These are phyloP conservation scores for Lissonota sp. DNA, from an alignment of 2,888 invertebrate species.

Conservation along the genomic window DNA sequence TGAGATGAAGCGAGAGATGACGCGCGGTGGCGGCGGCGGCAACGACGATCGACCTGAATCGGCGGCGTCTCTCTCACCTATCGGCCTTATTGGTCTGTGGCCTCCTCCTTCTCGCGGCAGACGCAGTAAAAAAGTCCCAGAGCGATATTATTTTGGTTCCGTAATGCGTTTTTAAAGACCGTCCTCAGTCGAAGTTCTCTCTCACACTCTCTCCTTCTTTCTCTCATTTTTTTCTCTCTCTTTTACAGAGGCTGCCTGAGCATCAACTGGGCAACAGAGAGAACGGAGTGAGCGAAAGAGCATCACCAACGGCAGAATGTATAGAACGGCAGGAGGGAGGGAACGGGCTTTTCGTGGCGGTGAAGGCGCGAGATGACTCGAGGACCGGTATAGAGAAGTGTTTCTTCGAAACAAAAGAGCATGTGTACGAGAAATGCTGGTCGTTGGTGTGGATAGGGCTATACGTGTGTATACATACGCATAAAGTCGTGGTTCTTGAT, in stretches of 20 bases:
- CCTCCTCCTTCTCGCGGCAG: slow-evolving; percentile 13
- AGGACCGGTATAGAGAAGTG: slow-evolving; percentile 52
- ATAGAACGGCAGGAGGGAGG: slow-evolving; percentile 49
- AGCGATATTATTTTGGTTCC: slow-evolving; percentile 71
- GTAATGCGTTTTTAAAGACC: slow-evolving; percentile 84
- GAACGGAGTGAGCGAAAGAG: slow-evolving; percentile 35
- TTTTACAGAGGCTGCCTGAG: slow-evolving; percentile 65
- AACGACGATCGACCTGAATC: slow-evolving; percentile 78
- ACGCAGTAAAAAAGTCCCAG: slow-evolving; percentile 54
- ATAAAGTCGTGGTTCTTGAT: slow-evolving; percentile 76
- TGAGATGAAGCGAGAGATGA: slow-evolving; percentile 9
- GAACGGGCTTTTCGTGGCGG: slow-evolving; percentile 54
- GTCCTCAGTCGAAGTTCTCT: slow-evolving; percentile 71
- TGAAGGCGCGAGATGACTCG: slow-evolving; percentile 55
- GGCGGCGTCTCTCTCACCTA: slow-evolving; percentile 74
- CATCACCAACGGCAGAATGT: slow-evolving; percentile 67
- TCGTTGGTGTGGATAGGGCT: slow-evolving; percentile 66
- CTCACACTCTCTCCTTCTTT: too few species aligned
- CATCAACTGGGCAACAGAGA: slow-evolving; percentile 46
- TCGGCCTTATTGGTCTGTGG: slow-evolving; percentile 80
- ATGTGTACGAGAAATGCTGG: slow-evolving; percentile 59
- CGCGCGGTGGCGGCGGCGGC: slow-evolving; percentile 3
- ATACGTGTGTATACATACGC: slow-evolving; percentile 7
- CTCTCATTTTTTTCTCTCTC: slow-evolving; percentile 14
- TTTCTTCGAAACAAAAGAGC: slow-evolving; percentile 64